These are phyloP conservation scores for Gortyna flavago DNA, from an alignment of 2,888 invertebrate genomes.

Conservation along the genomic window DNA sequence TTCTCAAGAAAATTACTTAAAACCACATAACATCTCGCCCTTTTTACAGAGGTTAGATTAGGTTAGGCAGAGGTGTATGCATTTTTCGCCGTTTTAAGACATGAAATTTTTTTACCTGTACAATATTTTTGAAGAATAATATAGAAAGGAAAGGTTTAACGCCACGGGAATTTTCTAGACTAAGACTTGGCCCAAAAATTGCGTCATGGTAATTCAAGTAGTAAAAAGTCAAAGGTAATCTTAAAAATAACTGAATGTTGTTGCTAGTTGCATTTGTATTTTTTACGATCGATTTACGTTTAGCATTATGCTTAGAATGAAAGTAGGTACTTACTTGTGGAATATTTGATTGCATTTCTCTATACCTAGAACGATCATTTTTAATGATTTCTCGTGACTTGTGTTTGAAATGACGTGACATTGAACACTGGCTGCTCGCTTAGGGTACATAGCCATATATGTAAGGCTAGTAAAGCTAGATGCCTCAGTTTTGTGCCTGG, in stretches of 20 bases:
- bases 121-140: background rate
- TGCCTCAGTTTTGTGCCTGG: too few relatives aligned
- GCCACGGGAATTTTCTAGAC: background rate
- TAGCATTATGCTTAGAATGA: background rate
- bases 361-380: background rate
- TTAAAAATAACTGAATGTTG: background rate
- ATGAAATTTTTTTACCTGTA: background rate
- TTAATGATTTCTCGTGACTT: background rate
- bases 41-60: background rate
- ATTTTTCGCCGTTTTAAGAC: too few relatives aligned
- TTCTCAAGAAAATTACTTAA: background rate
- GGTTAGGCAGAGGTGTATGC: background rate
- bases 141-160: background rate
- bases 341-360: conserved; percentile 19
- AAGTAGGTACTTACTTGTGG: conserved; percentile 20
- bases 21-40: background rate
- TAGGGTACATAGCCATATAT: conserved; percentile 1
- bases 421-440: background rate
- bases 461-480: background rate
- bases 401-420: background rate
- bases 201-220: background rate
- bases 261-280: background rate
- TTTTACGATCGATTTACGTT: background rate
- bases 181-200: background rate
- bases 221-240: background rate